Conservation (phyloP, 2,888 invertebrate genomes). For the Tetranychus truncatus region DNA sequence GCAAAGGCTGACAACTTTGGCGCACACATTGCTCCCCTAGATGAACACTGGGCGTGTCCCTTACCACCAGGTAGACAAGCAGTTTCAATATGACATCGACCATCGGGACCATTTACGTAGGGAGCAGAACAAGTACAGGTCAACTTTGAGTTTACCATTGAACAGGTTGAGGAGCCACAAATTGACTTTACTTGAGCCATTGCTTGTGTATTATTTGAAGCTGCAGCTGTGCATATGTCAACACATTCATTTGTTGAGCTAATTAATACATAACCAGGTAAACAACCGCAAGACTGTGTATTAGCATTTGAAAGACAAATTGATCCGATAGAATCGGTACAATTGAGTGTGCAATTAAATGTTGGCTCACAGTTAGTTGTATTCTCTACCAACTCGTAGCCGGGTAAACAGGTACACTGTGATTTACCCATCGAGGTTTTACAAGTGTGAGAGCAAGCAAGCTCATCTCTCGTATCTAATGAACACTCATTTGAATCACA, state of each 20-base stretch:
- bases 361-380: not conserved
- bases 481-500: not conserved
- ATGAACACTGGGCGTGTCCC: not conserved
- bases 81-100: not conserved
- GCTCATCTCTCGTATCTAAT: not conserved
- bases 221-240: not conserved
- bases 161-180: not conserved
- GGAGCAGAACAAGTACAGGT: not conserved
- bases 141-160: not conserved
- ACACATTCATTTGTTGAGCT: not conserved
- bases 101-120: not conserved
- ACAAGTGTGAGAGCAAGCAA: not conserved
- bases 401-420: not conserved
- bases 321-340: not conserved
- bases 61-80: not conserved
- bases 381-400: not conserved
- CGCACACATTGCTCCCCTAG: not conserved
- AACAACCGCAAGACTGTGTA: not conserved
- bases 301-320: not conserved
- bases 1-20: not conserved
- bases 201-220: not conserved
- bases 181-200: not conserved
- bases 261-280: not conserved
- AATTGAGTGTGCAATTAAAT: not conserved
- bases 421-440: not conserved